These are phyloP conservation scores for Eupithecia subumbrata DNA, from an alignment of 2,888 invertebrate genomes.

Conservation along the genomic window DNA sequence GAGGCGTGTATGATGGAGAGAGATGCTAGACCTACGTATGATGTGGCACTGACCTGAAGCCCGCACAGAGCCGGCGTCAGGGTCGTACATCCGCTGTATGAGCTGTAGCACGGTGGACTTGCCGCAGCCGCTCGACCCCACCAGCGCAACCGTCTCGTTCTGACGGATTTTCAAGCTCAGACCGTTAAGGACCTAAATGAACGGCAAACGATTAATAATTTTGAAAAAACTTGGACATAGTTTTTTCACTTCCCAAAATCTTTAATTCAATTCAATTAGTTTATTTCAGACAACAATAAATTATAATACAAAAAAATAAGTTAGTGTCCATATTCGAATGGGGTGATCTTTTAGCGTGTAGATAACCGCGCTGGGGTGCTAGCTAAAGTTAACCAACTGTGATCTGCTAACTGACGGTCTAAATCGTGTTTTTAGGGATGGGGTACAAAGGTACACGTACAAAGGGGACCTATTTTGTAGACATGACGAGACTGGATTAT, in stretches of 20 bases:
- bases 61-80: conserved; percentile 79
- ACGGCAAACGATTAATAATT: not conserved
- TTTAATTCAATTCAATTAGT: not conserved
- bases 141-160: conserved; percentile 89
- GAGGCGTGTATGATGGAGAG: too few species aligned
- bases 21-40: not conserved
- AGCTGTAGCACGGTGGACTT: conserved; percentile 92
- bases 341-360: not conserved
- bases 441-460: not conserved
- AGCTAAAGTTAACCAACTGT: not conserved
- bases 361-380: not conserved
- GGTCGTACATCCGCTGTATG: conserved; percentile 90
- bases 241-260: not conserved
- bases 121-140: conserved; percentile 91
- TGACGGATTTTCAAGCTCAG: conserved; percentile 84
- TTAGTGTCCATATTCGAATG: too few species aligned
- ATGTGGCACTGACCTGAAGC: conserved; percentile 72
- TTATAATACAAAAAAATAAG: too few species aligned
- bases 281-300: too few species aligned
- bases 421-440: not conserved
- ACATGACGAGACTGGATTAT: not conserved
- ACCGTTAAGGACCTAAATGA: conserved; percentile 86
- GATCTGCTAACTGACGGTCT: not conserved
- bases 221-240: not conserved
- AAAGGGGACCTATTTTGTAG: not conserved